Evolutionary conservation across 2,797 vertebrate species (phyloP).

Genomic region (Acropternis orthonyx): DNA sequence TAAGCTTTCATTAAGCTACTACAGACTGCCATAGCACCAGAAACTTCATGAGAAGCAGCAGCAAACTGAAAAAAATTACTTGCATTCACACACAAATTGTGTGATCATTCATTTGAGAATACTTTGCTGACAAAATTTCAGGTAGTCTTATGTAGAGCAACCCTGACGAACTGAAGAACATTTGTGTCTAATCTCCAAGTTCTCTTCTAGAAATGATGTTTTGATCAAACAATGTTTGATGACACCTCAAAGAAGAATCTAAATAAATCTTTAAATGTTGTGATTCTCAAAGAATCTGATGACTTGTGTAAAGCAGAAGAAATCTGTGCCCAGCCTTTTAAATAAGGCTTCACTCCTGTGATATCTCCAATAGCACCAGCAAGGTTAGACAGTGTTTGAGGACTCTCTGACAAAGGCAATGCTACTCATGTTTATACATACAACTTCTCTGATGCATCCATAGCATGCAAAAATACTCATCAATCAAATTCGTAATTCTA

Average conservation of each 20-base stretch:
- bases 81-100: not conserved
- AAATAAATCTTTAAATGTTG: not conserved
- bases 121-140: not conserved
- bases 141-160: not conserved
- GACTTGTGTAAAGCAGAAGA: not conserved
- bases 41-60: not conserved
- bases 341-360: not conserved
- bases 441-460: not conserved
- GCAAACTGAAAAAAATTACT: not conserved
- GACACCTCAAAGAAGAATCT: not conserved
- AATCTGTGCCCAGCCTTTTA: not conserved
- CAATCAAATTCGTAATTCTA: not conserved
- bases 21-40: not conserved
- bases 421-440: not conserved
- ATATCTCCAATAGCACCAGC: not conserved
- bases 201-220: not conserved
- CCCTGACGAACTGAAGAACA: not conserved
- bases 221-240: not conserved
- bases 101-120: not conserved
- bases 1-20: not conserved
- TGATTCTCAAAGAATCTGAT: not conserved
- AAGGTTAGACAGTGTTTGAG: not conserved
- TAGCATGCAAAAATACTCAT: not conserved
- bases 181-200: not conserved
- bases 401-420: not conserved